phyloP scores from a whole-genome alignment of 2,888 invertebrate genomes.

The Venusia cambrica region DNA sequence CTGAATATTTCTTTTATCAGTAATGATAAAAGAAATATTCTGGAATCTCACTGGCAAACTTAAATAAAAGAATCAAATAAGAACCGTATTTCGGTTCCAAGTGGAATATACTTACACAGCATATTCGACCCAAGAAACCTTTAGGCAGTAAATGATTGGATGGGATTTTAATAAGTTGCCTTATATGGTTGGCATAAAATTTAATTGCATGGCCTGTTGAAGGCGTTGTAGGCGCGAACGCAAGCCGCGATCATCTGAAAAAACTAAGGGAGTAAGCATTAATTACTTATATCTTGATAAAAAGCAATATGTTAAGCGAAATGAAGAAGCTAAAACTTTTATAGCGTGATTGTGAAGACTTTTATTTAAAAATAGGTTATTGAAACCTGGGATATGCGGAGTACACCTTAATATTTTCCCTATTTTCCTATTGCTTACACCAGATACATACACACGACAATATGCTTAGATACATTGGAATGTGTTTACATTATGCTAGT shows the following conservation, averaged over 20 bases:
- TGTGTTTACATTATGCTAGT: too few species aligned
- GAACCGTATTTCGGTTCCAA: constrained; percentile 29
- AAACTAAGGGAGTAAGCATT: constrained; percentile 27
- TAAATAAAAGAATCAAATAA: constrained; percentile 9
- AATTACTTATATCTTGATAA: constrained; percentile 32
- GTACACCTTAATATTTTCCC: too few species aligned
- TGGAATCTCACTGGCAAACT: too few species aligned
- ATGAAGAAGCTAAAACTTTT: constrained; percentile 6
- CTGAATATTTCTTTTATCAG: too few species aligned
- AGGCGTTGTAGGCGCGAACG: constrained; percentile 28
- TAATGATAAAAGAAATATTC: too few species aligned
- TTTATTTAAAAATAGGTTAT: too few species aligned
- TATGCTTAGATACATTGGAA: too few species aligned
- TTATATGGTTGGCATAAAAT: constrained; percentile 39
- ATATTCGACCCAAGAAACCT: constrained; percentile 36
- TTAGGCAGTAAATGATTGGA: constrained; percentile 47
- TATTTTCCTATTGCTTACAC: too few species aligned
- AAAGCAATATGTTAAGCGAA: constrained; percentile 21
- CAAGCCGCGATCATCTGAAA: constrained; percentile 26
- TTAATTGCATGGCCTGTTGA: constrained; percentile 44
- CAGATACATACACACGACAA: too few species aligned
- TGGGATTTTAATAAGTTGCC: constrained; percentile 53
- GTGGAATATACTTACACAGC: constrained; percentile 32
- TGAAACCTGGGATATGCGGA: too few species aligned
- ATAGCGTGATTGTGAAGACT: background rate